Percentiles rank a stretch among this genome's conserved stretches.
phyloP scores from a whole-genome alignment of 2,113 vertebrate genomes.

The Trichomycterus rosablanca region DNA sequence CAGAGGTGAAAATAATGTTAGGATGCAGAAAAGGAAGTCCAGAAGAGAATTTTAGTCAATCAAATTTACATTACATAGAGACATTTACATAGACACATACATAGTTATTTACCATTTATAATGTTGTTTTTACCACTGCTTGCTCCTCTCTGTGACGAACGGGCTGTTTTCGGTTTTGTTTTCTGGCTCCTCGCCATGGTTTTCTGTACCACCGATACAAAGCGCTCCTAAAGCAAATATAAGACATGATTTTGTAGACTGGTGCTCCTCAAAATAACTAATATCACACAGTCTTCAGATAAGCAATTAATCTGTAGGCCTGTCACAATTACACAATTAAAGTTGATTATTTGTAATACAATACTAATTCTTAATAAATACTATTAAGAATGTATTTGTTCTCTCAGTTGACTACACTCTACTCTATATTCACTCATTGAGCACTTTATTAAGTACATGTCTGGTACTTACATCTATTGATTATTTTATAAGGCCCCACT shows the following conservation, averaged over 20 bases:
- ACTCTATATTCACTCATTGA: too few species aligned
- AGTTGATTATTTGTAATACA: too few species aligned
- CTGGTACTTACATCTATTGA: too few species aligned
- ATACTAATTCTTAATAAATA: too few species aligned
- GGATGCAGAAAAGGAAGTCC: slow-evolving; percentile 20
- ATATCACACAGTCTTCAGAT: background rate
- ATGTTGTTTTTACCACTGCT: slow-evolving; percentile 59
- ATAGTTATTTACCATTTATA: slow-evolving; percentile 60
- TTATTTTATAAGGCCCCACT: too few species aligned
- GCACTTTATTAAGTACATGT: too few species aligned
- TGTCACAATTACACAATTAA: too few species aligned
- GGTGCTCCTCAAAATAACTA: background rate
- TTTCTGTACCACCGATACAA: slow-evolving; percentile 82
- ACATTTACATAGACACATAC: too few species aligned
- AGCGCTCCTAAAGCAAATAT: slow-evolving; percentile 74
- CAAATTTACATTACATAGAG: too few species aligned
- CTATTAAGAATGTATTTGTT: too few species aligned
- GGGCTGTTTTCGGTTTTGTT: slow-evolving; percentile 71
- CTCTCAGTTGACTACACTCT: too few species aligned
- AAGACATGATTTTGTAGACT: slow-evolving; percentile 7
- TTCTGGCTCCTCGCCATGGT: slow-evolving; percentile 87
- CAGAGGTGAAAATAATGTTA: slow-evolving; percentile 40
- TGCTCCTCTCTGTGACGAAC: slow-evolving; percentile 76
- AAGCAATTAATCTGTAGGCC: background rate
- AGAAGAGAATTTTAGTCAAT: slow-evolving; percentile 19